phyloP scores from a whole-genome alignment of 2,888 invertebrate genomes.

The Hanleya hanleyi region DNA sequence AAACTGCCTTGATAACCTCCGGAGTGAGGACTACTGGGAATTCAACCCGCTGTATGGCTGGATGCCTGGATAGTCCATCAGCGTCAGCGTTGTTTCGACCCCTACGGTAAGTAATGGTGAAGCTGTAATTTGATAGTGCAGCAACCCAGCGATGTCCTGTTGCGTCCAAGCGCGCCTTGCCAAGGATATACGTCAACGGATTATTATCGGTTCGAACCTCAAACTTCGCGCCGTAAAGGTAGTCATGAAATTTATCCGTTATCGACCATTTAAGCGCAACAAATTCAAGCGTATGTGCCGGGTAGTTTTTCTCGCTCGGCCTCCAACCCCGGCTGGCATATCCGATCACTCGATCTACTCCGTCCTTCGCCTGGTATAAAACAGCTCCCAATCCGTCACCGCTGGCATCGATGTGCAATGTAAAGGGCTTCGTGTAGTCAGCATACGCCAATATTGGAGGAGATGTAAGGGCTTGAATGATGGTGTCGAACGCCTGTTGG shows the following conservation, averaged over 20 bases:
- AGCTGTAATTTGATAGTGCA: constrained; percentile 15
- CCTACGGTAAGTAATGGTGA: constrained; percentile 3
- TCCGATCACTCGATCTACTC: constrained; percentile 12
- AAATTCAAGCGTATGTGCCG: constrained; percentile 22
- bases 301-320: constrained; percentile 17
- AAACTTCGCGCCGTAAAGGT: constrained; percentile 12
- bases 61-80: constrained; percentile 15
- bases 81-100: constrained; percentile 18
- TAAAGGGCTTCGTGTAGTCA: constrained; percentile 24
- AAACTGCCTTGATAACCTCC: neutral
- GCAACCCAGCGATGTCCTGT: constrained; percentile 26
- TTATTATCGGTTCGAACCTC: constrained; percentile 8
- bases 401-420: constrained; percentile 25
- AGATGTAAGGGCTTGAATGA: constrained; percentile 5
- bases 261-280: constrained; percentile 29
- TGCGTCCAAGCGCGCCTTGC: constrained; percentile 21
- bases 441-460: constrained; percentile 28
- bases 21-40: neutral
- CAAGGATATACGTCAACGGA: constrained; percentile 19
- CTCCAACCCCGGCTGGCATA: constrained; percentile 22
- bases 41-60: neutral
- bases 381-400: constrained; percentile 28
- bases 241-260: constrained; percentile 22
- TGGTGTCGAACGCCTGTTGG: constrained; percentile 20
- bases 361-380: constrained; percentile 28